Conservation (phyloP, 2,113 vertebrate genomes). For the Ranitomeya imitator region DNA sequence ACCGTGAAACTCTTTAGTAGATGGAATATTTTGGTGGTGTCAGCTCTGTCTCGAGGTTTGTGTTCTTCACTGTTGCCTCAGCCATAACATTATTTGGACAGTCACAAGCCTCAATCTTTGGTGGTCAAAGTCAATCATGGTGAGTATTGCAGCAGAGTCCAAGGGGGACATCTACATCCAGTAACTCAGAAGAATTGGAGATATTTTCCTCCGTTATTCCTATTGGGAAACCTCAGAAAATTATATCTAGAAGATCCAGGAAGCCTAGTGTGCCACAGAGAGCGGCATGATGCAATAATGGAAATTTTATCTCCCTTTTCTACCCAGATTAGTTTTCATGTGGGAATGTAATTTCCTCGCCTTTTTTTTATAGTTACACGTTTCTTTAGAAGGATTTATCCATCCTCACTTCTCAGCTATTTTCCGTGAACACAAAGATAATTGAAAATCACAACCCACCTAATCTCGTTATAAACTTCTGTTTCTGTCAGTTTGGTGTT, state of each 20-base stretch:
- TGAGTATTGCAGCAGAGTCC: neutral
- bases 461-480: conserved; percentile 35
- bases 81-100: too few species aligned
- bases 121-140: too few species aligned
- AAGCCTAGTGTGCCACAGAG: neutral
- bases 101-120: too few species aligned
- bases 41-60: too few species aligned
- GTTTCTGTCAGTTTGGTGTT: conserved; percentile 12
- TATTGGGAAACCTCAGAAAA: neutral
- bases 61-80: too few species aligned
- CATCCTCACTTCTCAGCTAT: conserved; percentile 8
- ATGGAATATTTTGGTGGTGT: neutral
- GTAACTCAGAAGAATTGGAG: neutral
- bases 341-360: neutral
- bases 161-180: neutral
- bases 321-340: neutral
- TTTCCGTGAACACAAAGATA: conserved; percentile 20
- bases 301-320: neutral
- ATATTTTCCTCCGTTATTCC: neutral
- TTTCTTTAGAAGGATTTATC: conserved; percentile 23
- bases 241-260: neutral
- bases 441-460: conserved; percentile 27
- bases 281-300: neutral
- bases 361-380: neutral
- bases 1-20: too few species aligned